Evolutionary conservation across 2,888 invertebrate genomes (phyloP).

Genomic region (Elysia crispata): DNA sequence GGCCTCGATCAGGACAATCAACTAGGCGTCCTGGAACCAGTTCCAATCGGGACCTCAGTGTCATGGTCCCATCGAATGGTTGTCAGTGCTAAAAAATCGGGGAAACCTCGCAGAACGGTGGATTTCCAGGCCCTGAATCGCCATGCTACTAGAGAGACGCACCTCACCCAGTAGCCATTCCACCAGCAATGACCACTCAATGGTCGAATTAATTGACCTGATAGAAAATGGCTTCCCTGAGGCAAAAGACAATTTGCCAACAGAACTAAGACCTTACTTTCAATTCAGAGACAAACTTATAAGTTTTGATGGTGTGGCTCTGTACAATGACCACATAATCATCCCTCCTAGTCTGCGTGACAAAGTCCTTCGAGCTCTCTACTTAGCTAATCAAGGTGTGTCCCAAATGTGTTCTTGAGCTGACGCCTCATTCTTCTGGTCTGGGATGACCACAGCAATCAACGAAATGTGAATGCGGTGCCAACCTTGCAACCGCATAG

Average conservation of each 20-base stretch:
- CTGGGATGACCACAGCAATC: slow-evolving; percentile 5
- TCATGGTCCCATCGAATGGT: slow-evolving; percentile 55
- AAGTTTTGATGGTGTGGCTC: no score
- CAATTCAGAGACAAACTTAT: no score
- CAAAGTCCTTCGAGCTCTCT: slow-evolving; percentile 42
- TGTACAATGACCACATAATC: no score
- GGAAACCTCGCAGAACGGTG: no score
- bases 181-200: slow-evolving; percentile 49
- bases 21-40: slow-evolving; percentile 39
- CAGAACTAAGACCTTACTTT: no score
- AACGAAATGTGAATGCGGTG: no score
- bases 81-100: slow-evolving; percentile 47
- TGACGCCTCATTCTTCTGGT: slow-evolving; percentile 61
- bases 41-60: slow-evolving; percentile 28
- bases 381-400: slow-evolving; percentile 62
- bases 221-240: no score
- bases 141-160: slow-evolving; percentile 55
- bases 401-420: slow-evolving; percentile 57
- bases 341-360: not conserved
- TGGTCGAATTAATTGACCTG: no score
- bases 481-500: no score
- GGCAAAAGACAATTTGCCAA: no score
- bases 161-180: slow-evolving; percentile 56
- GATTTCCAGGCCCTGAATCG: slow-evolving; percentile 55
- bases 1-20: slow-evolving; percentile 61